Evolutionary conservation across 2,797 vertebrate species (phyloP).

Genomic region (Chelonia mydas): DNA sequence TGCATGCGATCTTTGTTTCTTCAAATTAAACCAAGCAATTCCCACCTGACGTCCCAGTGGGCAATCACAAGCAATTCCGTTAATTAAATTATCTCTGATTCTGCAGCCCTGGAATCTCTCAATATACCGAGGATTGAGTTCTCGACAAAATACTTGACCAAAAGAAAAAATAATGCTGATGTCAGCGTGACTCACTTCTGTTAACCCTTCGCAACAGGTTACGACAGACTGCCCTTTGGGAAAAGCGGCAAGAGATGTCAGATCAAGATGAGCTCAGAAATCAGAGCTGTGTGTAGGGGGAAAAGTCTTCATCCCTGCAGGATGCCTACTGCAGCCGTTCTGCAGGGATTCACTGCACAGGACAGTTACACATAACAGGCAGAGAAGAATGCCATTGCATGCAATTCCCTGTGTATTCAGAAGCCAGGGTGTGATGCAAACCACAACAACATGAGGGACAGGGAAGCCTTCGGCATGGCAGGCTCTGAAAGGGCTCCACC

Average conservation of each 20-base stretch:
- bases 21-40: conserved; percentile 80
- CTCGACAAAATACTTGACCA: conserved; percentile 74
- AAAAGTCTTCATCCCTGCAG: background rate
- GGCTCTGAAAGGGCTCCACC: background rate
- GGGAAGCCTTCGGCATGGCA: background rate
- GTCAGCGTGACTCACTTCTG: conserved; percentile 32
- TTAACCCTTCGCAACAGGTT: conserved; percentile 71
- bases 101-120: conserved; percentile 78
- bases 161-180: conserved; percentile 65
- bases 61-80: conserved; percentile 74
- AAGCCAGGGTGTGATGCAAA: background rate
- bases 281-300: background rate
- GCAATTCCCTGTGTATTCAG: background rate
- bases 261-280: conserved; percentile 23
- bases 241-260: conserved; percentile 22
- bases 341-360: background rate
- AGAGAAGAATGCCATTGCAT: background rate
- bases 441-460: background rate
- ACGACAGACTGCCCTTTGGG: conserved; percentile 16
- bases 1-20: conserved; percentile 78
- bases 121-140: conserved; percentile 77
- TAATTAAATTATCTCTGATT: conserved; percentile 83
- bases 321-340: conserved; percentile 14
- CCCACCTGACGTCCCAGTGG: conserved; percentile 73
- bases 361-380: background rate